Percentiles rank a stretch among this genome's conserved stretches.
These are phyloP conservation scores for Parthenolecanium corni DNA, from an alignment of 2,888 invertebrate genomes.

Conservation along the genomic window DNA sequence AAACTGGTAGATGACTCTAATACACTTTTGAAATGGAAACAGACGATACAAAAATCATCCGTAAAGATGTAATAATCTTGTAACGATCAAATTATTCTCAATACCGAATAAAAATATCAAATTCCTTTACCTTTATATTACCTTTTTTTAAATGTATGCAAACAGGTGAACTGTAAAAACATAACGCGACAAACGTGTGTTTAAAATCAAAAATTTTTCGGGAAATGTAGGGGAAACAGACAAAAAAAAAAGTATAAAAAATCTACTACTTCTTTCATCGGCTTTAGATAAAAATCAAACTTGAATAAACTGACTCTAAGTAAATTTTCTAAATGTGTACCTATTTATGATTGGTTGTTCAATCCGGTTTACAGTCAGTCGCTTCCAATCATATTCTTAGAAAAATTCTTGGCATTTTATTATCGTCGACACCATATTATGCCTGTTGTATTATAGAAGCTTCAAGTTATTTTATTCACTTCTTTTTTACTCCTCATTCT, in stretches of 20 bases:
- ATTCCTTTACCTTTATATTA: slow-evolving; percentile 15
- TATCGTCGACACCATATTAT: slow-evolving; percentile 12
- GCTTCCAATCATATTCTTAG: slow-evolving; percentile 18
- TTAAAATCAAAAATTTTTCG: background rate
- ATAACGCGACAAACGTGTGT: slow-evolving; percentile 14
- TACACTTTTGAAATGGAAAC: too few relatives aligned
- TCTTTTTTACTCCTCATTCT: too few relatives aligned
- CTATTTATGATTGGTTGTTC: slow-evolving; percentile 26
- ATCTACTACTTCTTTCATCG: background rate
- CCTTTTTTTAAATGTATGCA: slow-evolving; percentile 14
- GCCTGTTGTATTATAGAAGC: too few relatives aligned
- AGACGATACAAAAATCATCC: background rate
- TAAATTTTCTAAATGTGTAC: slow-evolving; percentile 26
- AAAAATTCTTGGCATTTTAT: slow-evolving; percentile 23
- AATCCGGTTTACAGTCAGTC: slow-evolving; percentile 26
- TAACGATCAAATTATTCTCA: slow-evolving; percentile 23
- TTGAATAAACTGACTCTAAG: slow-evolving; percentile 21
- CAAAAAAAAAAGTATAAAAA: background rate
- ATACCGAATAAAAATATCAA: slow-evolving; percentile 18
- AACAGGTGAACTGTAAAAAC: slow-evolving; percentile 16
- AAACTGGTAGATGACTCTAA: too few relatives aligned
- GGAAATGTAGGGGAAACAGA: background rate
- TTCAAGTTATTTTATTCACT: too few relatives aligned
- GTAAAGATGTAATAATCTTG: slow-evolving; percentile 24
- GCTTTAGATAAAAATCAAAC: slow-evolving; percentile 21